Conservation (phyloP, 2,113 vertebrate genomes). For the Syngnathus floridae region DNA sequence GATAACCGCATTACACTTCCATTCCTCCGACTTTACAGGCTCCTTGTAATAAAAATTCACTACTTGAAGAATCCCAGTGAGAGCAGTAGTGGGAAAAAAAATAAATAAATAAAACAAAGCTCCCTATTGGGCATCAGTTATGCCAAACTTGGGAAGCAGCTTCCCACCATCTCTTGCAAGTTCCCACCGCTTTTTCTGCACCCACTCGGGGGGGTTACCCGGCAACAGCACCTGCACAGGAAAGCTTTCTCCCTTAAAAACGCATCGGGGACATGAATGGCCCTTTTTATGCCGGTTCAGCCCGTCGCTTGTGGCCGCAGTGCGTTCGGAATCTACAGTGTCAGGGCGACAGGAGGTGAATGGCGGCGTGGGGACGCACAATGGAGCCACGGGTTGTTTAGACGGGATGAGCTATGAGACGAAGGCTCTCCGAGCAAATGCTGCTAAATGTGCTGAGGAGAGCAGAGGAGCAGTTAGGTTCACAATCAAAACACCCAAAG, state of each 20-base stretch:
- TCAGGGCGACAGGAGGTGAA: conserved; percentile 36
- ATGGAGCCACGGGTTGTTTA: conserved; percentile 48
- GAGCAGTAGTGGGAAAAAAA: neutral
- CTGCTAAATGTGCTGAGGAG: conserved; percentile 56
- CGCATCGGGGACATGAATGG: conserved; percentile 55
- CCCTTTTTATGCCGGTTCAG: conserved; percentile 61
- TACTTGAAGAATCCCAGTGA: neutral
- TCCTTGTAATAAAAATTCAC: conserved; percentile 24
- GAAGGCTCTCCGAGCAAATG: conserved; percentile 34
- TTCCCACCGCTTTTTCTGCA: conserved; percentile 27
- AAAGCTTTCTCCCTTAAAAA: conserved; percentile 50
- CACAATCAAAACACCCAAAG: conserved; percentile 31
- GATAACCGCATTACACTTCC: conserved; percentile 39
- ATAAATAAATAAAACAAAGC: neutral
- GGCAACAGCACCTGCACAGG: conserved; percentile 31
- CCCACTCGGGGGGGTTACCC: conserved; percentile 24
- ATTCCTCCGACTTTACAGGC: conserved; percentile 19
- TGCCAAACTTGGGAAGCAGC: conserved; percentile 34
- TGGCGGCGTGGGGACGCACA: conserved; percentile 28
- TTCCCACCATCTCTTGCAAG: conserved; percentile 41
- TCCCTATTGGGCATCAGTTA: conserved; percentile 36
- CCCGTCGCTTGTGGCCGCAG: conserved; percentile 39
- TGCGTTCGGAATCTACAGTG: conserved; percentile 38
- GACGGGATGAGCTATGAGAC: conserved; percentile 45
- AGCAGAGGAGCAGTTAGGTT: conserved; percentile 53